Percentiles rank a stretch among this genome's conserved stretches.
phyloP scores from a whole-genome alignment of 2,113 vertebrate genomes.

The Oriolus oriolus region DNA sequence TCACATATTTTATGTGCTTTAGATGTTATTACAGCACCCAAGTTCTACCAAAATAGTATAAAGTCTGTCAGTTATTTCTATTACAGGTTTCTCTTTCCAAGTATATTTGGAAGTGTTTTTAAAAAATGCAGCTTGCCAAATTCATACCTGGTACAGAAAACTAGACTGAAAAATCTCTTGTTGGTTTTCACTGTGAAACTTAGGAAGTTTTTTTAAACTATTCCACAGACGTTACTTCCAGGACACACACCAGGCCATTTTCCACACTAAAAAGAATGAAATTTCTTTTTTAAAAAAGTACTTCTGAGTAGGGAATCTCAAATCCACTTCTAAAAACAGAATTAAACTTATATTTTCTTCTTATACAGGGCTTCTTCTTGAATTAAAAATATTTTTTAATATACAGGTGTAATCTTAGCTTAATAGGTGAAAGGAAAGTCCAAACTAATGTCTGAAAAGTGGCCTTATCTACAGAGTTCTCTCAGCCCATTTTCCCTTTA shows the following conservation, averaged over 20 bases:
- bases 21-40: not conserved
- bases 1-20: conserved; percentile 46
- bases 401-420: not conserved
- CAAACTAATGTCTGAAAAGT: not conserved
- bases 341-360: not conserved
- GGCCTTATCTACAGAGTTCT: not conserved
- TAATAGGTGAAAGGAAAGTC: not conserved
- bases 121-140: not conserved
- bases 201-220: not conserved
- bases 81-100: not conserved
- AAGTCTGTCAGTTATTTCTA: not conserved
- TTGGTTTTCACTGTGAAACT: not conserved
- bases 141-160: not conserved
- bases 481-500: not conserved
- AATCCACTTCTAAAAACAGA: not conserved
- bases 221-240: not conserved
- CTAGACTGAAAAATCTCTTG: not conserved
- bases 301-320: not conserved
- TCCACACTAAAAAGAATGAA: not conserved
- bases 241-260: not conserved
- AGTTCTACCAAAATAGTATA: not conserved
- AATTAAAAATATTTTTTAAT: not conserved
- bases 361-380: not conserved
- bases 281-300: not conserved
- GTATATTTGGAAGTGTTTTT: not conserved